Evolutionary conservation across 2,888 invertebrate species (phyloP).

Genomic region (Sialis fuliginosa): DNA sequence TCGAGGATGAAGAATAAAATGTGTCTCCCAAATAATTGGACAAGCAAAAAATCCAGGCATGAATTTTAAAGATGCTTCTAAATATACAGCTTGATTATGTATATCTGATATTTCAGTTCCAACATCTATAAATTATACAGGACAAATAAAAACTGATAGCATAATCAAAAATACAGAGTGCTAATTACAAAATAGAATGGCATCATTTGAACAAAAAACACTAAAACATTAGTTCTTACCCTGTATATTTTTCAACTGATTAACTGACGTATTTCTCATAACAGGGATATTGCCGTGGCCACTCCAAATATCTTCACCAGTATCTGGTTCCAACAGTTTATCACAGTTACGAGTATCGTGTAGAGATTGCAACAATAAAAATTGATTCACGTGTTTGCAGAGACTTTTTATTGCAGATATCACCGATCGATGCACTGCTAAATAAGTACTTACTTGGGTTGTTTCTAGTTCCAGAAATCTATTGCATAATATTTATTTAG

Average conservation of each 20-base stretch:
- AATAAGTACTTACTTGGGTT: constrained; percentile 30
- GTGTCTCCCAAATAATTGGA: constrained; percentile 51
- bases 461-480: constrained; percentile 35
- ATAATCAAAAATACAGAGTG: no score
- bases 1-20: constrained; percentile 50
- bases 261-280: constrained; percentile 18
- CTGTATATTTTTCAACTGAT: constrained; percentile 21
- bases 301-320: constrained; percentile 16
- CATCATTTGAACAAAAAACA: not conserved
- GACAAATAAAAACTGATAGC: no score
- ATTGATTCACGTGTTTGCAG: constrained; percentile 49
- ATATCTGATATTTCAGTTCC: constrained; percentile 20
- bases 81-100: constrained; percentile 17
- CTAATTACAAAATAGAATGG: no score
- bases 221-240: constrained; percentile 13
- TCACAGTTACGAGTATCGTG: constrained; percentile 48
- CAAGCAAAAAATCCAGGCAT: constrained; percentile 55
- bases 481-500: constrained; percentile 4
- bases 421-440: constrained; percentile 30
- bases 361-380: constrained; percentile 45
- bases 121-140: constrained; percentile 8
- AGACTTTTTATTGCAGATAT: constrained; percentile 36
- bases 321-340: constrained; percentile 39
- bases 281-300: constrained; percentile 15
- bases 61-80: constrained; percentile 28